A percentile compares a stretch with the other conserved stretches of the same genome.
phyloP scores from a whole-genome alignment of 2,888 invertebrate genomes.

The Drosophila pseudotalamancana region DNA sequence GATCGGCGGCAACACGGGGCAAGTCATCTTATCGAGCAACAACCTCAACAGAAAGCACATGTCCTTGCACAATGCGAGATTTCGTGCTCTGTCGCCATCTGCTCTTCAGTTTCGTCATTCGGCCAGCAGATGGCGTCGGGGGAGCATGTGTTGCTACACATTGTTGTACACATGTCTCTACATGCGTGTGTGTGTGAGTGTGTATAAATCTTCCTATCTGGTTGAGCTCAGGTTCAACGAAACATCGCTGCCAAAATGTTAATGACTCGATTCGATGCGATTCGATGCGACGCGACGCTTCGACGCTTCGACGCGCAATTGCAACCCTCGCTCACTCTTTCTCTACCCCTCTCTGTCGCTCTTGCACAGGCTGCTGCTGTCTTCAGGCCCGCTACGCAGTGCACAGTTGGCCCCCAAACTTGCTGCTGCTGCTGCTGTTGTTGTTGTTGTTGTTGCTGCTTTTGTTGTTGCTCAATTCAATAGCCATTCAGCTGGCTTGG shows the following conservation, averaged over 20 bases:
- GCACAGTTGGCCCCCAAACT: constrained; percentile 47
- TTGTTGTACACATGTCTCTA: not conserved
- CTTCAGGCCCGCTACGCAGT: constrained; percentile 5
- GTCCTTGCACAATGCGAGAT: constrained; percentile 50
- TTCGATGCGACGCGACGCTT: constrained; percentile 20
- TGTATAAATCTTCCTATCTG: constrained; percentile 27
- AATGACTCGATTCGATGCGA: constrained; percentile 40
- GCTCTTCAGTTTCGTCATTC: constrained; percentile 41
- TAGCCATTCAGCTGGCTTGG: constrained; percentile 47
- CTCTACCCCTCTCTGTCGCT: not conserved
- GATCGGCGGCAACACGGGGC: constrained; percentile 10
- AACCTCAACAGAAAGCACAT: constrained; percentile 35
- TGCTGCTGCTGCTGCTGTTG: constrained; percentile 17
- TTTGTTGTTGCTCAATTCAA: constrained; percentile 30
- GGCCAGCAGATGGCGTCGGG: constrained; percentile 48
- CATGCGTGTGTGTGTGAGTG: not conserved
- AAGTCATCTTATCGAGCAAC: constrained; percentile 42
- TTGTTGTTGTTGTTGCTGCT: constrained; percentile 23
- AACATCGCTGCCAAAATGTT: constrained; percentile 55
- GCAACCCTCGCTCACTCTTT: constrained; percentile 34
- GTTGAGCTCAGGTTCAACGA: constrained; percentile 45
- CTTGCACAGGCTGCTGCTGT: not conserved
- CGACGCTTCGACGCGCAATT: constrained; percentile 40
- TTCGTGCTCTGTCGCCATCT: not conserved
- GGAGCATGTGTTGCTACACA: constrained; percentile 36